phyloP scores from a whole-genome alignment of 2,113 vertebrate species.

The Stegastes partitus region DNA sequence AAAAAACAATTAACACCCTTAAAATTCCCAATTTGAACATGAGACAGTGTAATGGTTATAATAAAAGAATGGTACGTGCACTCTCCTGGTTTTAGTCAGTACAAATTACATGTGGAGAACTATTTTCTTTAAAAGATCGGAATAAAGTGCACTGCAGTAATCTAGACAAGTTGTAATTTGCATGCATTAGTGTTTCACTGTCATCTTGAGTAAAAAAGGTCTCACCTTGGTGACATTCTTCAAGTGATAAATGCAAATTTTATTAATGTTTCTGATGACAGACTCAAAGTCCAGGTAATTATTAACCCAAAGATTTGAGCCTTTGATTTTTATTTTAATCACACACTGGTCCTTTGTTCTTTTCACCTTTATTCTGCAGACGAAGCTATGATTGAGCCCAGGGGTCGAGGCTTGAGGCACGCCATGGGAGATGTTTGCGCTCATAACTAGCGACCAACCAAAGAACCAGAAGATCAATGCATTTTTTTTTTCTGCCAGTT shows the following conservation, averaged over 20 bases:
- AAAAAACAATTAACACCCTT: background rate
- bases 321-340: conserved; percentile 14
- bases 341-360: background rate
- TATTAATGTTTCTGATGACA: conserved; percentile 33
- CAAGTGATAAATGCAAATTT: conserved; percentile 46
- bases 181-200: conserved; percentile 49
- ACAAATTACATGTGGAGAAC: conserved; percentile 46
- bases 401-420: background rate
- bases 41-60: background rate
- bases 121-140: conserved; percentile 20
- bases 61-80: background rate
- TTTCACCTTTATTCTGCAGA: background rate
- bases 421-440: background rate
- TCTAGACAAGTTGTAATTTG: conserved; percentile 51
- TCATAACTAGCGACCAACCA: background rate
- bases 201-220: conserved; percentile 21
- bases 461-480: background rate
- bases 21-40: background rate
- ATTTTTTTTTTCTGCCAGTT: background rate
- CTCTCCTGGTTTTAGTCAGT: conserved; percentile 24
- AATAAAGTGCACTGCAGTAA: conserved; percentile 12
- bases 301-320: conserved; percentile 24
- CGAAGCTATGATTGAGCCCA: background rate
- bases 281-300: conserved; percentile 20
- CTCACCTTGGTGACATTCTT: conserved; percentile 31